Percentiles rank a stretch among this genome's conserved stretches.
These are phyloP conservation scores for Chelonus insularis DNA, from an alignment of 1,140 invertebrate genomes.

Conservation along the genomic window DNA sequence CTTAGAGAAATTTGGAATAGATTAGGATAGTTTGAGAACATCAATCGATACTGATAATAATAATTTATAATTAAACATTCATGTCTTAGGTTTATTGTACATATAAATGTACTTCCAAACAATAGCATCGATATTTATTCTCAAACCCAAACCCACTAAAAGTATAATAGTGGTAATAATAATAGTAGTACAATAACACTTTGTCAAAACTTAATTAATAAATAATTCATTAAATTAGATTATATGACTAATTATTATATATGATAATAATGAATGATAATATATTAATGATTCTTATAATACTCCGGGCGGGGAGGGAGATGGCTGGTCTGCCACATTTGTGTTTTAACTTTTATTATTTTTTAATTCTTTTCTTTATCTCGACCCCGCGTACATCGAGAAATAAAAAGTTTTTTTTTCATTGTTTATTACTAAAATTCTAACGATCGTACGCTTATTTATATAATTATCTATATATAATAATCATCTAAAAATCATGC, in stretches of 20 bases:
- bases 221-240: conserved; percentile 62
- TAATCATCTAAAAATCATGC: conserved; percentile 31
- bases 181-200: conserved; percentile 46
- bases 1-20: conserved; percentile 50
- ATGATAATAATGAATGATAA: conserved; percentile 62
- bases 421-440: conserved; percentile 14
- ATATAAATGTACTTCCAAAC: no score
- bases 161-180: conserved; percentile 32
- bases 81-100: no score
- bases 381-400: no score
- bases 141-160: conserved; percentile 25
- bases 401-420: conserved; percentile 32
- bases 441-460: conserved; percentile 38
- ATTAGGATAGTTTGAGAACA: conserved; percentile 36
- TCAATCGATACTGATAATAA: no score
- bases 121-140: conserved; percentile 24
- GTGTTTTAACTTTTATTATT: no score
- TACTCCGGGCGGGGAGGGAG: conserved; percentile 48
- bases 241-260: conserved; percentile 59
- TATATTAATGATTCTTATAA: conserved; percentile 63
- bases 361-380: no score
- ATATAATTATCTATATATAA: conserved; percentile 36
- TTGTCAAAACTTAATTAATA: conserved; percentile 59
- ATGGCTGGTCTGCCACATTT: conserved; percentile 34
- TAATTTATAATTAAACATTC: no score